Evolutionary conservation across 1,140 invertebrate species (phyloP).

Genomic region (Orchestia grillus): DNA sequence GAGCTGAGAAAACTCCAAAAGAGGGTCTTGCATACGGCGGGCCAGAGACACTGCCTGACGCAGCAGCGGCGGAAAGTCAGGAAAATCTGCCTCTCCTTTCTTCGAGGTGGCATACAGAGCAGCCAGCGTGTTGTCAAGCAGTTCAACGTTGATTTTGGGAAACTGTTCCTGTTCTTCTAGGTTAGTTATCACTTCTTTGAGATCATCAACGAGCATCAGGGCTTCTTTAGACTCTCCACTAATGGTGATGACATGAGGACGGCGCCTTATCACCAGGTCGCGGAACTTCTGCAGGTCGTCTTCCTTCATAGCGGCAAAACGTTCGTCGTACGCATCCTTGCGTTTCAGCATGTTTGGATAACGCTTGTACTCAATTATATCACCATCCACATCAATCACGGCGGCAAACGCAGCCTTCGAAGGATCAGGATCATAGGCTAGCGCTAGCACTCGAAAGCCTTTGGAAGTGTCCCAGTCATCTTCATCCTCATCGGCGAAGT

Average conservation of each 20-base stretch:
- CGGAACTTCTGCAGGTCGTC: constrained; percentile 85
- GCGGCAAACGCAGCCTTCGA: constrained; percentile 91
- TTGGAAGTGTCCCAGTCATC: constrained; percentile 91
- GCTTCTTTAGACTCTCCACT: constrained; percentile 92
- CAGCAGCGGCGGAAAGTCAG: constrained; percentile 89
- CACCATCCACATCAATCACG: constrained; percentile 88
- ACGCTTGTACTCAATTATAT: constrained; percentile 90
- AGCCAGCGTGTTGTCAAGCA: constrained; percentile 92
- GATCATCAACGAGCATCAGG: constrained; percentile 86
- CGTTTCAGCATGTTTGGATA: constrained; percentile 87
- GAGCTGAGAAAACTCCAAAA: constrained; percentile 95
- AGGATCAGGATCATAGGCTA: constrained; percentile 90
- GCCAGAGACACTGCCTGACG: constrained; percentile 93
- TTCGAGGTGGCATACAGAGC: constrained; percentile 91
- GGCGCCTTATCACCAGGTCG: constrained; percentile 89
- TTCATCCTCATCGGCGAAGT: constrained; percentile 82
- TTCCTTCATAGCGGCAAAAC: constrained; percentile 83
- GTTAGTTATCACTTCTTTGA: constrained; percentile 80
- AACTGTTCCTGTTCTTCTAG: constrained; percentile 89
- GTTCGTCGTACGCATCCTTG: constrained; percentile 80
- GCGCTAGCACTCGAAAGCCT: constrained; percentile 87
- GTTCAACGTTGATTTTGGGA: constrained; percentile 88
- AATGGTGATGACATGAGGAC: constrained; percentile 93
- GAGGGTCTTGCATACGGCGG: constrained; percentile 92
- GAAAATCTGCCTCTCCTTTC: constrained; percentile 88